A percentile compares a stretch with the other conserved stretches of the same genome.
Conservation (phyloP, 2,888 invertebrate genomes). For the Palloptera scutellata region DNA sequence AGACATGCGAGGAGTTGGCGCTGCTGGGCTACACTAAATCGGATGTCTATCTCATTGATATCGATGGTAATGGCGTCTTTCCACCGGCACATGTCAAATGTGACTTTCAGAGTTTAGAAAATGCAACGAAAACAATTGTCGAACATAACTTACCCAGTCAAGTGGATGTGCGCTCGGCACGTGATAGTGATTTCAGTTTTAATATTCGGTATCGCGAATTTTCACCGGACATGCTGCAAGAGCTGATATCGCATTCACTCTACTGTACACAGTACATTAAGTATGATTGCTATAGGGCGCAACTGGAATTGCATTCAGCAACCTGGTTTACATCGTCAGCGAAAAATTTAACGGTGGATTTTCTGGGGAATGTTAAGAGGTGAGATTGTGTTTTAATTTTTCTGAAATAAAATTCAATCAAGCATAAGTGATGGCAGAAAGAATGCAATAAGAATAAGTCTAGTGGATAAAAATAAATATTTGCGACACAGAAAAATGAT, state of each 20-base stretch:
- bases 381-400: constrained; percentile 51
- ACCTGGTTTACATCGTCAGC: constrained; percentile 89
- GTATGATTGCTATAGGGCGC: constrained; percentile 90
- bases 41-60: constrained; percentile 91
- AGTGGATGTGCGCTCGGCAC: constrained; percentile 83
- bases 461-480: too few relatives aligned
- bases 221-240: constrained; percentile 89
- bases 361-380: constrained; percentile 84
- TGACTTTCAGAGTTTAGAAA: constrained; percentile 87
- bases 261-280: constrained; percentile 90
- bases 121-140: constrained; percentile 85
- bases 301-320: constrained; percentile 83
- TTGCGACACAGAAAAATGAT: too few relatives aligned
- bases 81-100: constrained; percentile 93
- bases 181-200: constrained; percentile 83
- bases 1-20: constrained; percentile 92
- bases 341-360: constrained; percentile 80
- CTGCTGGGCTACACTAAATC: constrained; percentile 87
- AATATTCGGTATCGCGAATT: constrained; percentile 89
- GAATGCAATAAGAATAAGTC: too few relatives aligned
- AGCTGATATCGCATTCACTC: constrained; percentile 86
- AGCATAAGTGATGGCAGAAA: too few relatives aligned
- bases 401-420: too few relatives aligned
- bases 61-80: constrained; percentile 91
- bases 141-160: constrained; percentile 92